phyloP scores from a whole-genome alignment of 2,113 vertebrate species.

The Pycnonotus jocosus region DNA sequence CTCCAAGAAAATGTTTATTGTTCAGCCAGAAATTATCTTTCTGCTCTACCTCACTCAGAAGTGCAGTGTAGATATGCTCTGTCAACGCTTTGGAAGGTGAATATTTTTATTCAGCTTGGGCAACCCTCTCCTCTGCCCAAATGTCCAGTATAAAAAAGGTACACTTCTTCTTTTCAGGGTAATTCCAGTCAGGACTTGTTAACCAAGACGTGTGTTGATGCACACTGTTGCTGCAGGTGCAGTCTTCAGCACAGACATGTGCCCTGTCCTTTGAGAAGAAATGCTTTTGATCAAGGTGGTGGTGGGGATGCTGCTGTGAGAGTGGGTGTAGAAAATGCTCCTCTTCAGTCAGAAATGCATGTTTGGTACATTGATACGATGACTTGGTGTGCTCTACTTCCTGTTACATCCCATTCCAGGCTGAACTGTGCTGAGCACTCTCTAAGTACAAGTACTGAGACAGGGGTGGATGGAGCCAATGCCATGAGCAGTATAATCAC shows the following conservation, averaged over 20 bases:
- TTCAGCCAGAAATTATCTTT: neutral
- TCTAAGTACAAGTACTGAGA: neutral
- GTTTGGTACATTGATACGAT: no score
- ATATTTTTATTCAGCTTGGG: neutral
- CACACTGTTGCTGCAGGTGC: neutral
- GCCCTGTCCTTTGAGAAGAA: neutral
- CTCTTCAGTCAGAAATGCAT: neutral
- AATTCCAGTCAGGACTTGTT: neutral
- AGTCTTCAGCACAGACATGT: neutral
- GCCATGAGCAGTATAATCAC: neutral
- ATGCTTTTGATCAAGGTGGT: neutral
- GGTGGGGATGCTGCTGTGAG: neutral
- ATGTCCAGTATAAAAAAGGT: neutral
- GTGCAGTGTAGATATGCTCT: neutral
- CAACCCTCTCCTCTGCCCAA: neutral
- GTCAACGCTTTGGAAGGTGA: neutral
- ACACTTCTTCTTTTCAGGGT: neutral
- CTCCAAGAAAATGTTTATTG: neutral
- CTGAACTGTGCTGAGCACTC: neutral
- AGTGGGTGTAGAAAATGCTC: neutral
- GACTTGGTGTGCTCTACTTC: neutral
- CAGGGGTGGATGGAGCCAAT: neutral
- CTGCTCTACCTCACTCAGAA: neutral
- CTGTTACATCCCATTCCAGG: neutral
- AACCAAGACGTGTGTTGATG: accelerated